phyloP scores from a whole-genome alignment of 2,797 vertebrate genomes.

The Allobates femoralis region DNA sequence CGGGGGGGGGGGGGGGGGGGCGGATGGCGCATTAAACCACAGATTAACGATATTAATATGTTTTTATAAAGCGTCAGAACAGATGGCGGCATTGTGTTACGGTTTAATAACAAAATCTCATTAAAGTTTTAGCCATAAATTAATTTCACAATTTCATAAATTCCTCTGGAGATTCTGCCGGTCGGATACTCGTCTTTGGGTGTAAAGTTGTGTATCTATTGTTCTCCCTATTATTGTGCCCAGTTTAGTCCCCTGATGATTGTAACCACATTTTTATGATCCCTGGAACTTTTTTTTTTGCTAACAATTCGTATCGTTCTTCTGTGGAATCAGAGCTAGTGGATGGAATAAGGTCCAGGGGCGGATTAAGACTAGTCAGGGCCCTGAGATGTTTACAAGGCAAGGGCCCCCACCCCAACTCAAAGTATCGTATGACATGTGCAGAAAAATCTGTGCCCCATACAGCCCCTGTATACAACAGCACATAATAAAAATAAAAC shows the following conservation, averaged over 20 bases:
- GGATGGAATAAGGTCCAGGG: not conserved
- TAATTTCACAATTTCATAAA: slow-evolving; percentile 26
- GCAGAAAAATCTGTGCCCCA: no score
- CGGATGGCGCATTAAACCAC: not conserved
- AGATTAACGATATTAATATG: slow-evolving; percentile 8
- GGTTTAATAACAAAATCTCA: slow-evolving; percentile 44
- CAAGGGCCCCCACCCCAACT: no score
- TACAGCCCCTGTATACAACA: no score
- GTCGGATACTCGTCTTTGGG: not conserved
- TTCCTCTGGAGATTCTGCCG: not conserved
- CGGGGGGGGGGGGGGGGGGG: not conserved
- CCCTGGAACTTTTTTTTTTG: no score
- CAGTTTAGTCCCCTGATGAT: not conserved
- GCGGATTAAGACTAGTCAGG: no score
- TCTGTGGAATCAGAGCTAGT: not conserved
- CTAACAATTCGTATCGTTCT: no score
- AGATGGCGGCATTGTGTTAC: slow-evolving; percentile 31
- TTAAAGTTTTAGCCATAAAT: slow-evolving; percentile 25
- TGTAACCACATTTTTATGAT: not conserved
- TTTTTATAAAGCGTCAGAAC: slow-evolving; percentile 26
- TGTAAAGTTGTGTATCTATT: not conserved
- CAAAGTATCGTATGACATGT: no score
- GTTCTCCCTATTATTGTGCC: not conserved
- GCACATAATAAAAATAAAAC: no score
- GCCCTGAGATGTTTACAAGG: no score